Conservation (phyloP, 1,140 invertebrate genomes). For the Scaptomyza graminum region DNA sequence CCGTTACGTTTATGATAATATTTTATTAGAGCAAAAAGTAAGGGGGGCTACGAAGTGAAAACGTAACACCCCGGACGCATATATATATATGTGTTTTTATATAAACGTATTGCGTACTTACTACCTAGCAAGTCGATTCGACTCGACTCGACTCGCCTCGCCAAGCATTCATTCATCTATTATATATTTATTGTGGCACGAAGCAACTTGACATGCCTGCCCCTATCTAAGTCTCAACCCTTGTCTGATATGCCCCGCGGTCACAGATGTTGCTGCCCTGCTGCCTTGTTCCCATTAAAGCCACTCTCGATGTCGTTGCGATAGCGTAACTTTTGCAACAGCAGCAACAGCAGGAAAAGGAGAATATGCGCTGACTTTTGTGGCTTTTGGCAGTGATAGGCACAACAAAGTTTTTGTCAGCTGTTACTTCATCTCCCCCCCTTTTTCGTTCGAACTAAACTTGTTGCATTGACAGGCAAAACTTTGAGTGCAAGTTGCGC, state of each 20-base stretch:
- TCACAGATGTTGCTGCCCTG: slow-evolving; percentile 10
- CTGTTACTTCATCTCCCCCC: background rate
- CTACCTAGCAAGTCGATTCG: slow-evolving; percentile 15
- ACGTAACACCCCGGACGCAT: background rate
- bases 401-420: slow-evolving; percentile 65
- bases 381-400: slow-evolving; percentile 63
- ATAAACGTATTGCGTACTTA: background rate
- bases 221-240: background rate
- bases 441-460: slow-evolving; percentile 32
- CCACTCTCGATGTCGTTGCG: slow-evolving; percentile 44
- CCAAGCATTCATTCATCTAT: slow-evolving; percentile 37
- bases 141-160: slow-evolving; percentile 34
- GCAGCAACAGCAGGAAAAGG: background rate
- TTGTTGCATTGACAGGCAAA: slow-evolving; percentile 72
- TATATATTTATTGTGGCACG: slow-evolving; percentile 45
- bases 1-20: slow-evolving; percentile 79
- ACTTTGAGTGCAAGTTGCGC: slow-evolving; percentile 42
- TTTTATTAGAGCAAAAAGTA: slow-evolving; percentile 64
- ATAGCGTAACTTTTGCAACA: slow-evolving; percentile 59
- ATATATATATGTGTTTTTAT: background rate
- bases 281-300: background rate
- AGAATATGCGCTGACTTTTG: slow-evolving; percentile 57
- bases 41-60: background rate
- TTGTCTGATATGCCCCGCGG: slow-evolving; percentile 29
- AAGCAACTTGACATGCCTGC: slow-evolving; percentile 14